A percentile compares a stretch with the other conserved stretches of the same genome.
Conservation (phyloP, 2,888 invertebrate species). For the Ernsta delagoae region DNA sequence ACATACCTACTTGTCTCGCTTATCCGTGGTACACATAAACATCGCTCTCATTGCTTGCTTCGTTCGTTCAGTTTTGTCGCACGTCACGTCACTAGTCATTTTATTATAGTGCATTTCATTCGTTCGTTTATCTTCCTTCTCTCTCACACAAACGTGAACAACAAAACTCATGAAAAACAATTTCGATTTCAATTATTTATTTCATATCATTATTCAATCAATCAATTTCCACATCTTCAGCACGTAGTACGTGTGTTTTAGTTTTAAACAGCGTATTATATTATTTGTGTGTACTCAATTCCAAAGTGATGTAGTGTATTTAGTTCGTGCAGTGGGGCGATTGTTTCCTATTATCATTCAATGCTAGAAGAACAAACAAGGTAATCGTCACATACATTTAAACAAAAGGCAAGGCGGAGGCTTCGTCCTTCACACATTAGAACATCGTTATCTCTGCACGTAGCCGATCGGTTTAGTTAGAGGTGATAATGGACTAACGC, state of each 20-base stretch:
- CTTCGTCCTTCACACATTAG: constrained; percentile 80
- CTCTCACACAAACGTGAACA: background rate
- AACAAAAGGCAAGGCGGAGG: constrained; percentile 68
- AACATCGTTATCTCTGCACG: constrained; percentile 59
- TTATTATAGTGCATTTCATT: background rate
- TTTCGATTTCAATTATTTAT: background rate
- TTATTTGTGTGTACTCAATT: background rate
- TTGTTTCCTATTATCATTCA: constrained; percentile 37
- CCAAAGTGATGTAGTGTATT: constrained; percentile 1
- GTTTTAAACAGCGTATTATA: constrained; percentile 3
- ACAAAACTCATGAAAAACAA: constrained; percentile 21
- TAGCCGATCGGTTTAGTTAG: too few relatives aligned
- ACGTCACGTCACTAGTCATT: too few relatives aligned
- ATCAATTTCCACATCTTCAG: constrained; percentile 16
- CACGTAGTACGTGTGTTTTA: constrained; percentile 7
- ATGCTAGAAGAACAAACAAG: constrained; percentile 61
- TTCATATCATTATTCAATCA: background rate
- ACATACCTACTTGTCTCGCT: too few relatives aligned
- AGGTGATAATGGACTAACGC: constrained; percentile 78
- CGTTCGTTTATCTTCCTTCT: background rate
- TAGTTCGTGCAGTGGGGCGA: constrained; percentile 31
- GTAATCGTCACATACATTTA: constrained; percentile 71
- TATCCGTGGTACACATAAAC: too few relatives aligned
- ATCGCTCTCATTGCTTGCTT: too few relatives aligned
- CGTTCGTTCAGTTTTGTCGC: too few relatives aligned